phyloP scores from a whole-genome alignment of 2,888 invertebrate genomes.

The Melipona bicolor region DNA sequence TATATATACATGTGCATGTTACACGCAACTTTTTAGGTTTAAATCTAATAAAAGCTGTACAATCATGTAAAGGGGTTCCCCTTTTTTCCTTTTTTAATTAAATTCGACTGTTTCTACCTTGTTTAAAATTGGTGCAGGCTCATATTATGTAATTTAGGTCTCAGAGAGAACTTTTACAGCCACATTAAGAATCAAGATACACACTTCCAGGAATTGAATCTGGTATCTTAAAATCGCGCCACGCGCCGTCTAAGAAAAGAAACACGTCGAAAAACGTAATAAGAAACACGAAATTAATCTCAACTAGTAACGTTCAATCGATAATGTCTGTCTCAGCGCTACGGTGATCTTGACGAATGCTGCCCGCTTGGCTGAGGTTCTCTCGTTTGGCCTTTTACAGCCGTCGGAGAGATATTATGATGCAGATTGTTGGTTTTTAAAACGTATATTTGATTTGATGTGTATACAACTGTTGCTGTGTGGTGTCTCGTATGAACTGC shows the following conservation, averaged over 20 bases:
- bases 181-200: not conserved
- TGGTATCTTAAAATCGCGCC: not conserved
- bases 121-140: not conserved
- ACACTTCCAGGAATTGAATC: not conserved
- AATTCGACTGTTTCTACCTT: not conserved
- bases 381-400: too few relatives aligned
- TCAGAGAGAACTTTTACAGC: not conserved
- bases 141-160: not conserved
- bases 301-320: not conserved
- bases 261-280: not conserved
- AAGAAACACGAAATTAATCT: not conserved
- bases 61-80: not conserved
- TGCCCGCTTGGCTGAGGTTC: too few relatives aligned
- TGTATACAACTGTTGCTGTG: too few relatives aligned
- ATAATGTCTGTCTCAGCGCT: too few relatives aligned
- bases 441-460: too few relatives aligned
- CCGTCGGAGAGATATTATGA: too few relatives aligned
- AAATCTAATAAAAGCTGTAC: too few relatives aligned
- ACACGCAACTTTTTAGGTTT: too few relatives aligned
- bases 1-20: too few relatives aligned
- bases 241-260: not conserved
- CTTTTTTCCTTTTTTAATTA: not conserved
- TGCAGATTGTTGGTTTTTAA: too few relatives aligned
- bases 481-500: too few relatives aligned
- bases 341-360: too few relatives aligned